Conservation (phyloP, 2,797 vertebrate genomes). For the Poecilia picta region DNA sequence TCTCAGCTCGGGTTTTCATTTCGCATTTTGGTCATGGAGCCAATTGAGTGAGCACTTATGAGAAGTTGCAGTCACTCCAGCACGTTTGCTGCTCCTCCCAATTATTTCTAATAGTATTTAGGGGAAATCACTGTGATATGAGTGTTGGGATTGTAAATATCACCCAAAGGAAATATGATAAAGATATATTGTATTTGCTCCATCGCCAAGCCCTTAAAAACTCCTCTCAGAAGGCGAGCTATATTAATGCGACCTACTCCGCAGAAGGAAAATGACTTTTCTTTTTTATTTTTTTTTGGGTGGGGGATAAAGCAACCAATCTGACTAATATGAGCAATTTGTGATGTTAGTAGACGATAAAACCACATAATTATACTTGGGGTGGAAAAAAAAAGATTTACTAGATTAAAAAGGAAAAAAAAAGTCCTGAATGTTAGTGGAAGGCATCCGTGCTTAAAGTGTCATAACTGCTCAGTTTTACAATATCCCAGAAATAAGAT, state of each 20-base stretch:
- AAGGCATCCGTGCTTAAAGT: constrained; percentile 33
- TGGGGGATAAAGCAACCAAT: constrained; percentile 67
- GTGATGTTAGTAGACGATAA: constrained; percentile 60
- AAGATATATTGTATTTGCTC: constrained; percentile 71
- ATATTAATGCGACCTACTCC: constrained; percentile 68
- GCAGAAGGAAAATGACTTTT: constrained; percentile 67
- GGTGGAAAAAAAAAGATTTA: constrained; percentile 21
- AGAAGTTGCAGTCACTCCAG: constrained; percentile 67
- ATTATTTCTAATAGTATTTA: constrained; percentile 78
- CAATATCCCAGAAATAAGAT: constrained; percentile 23
- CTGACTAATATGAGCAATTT: constrained; percentile 68
- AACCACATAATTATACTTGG: constrained; percentile 47
- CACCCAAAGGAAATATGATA: constrained; percentile 76
- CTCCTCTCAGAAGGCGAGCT: constrained; percentile 49
- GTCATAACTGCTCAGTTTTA: constrained; percentile 45
- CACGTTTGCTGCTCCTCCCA: constrained; percentile 62
- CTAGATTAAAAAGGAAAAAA: constrained; percentile 17
- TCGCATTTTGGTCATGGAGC: constrained; percentile 65
- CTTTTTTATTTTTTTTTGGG: too few relatives aligned
- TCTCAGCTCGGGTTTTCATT: constrained; percentile 69
- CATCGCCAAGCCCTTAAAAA: constrained; percentile 48
- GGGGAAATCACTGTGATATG: constrained; percentile 69
- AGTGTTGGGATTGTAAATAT: constrained; percentile 77
- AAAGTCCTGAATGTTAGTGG: constrained; percentile 35
- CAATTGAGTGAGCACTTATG: constrained; percentile 72